Conservation (phyloP, 2,888 invertebrate genomes). For the Papilio protenor region DNA sequence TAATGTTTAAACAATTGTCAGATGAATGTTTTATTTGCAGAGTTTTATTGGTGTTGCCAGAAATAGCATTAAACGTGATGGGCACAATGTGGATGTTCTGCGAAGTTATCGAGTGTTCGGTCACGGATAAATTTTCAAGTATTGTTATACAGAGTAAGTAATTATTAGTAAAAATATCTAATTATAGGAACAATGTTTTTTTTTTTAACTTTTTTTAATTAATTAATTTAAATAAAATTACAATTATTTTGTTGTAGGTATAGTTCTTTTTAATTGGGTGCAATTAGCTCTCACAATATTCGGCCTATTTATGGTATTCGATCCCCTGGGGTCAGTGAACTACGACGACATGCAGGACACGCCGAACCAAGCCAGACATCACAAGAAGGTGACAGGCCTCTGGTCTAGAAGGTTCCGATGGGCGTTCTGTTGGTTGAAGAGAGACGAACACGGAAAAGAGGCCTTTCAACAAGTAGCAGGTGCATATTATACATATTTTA, state of each 20-base stretch:
- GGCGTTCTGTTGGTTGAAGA: slow-evolving; percentile 89
- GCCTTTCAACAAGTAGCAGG: slow-evolving; percentile 92
- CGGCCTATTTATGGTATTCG: slow-evolving; percentile 91
- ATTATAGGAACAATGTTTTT: not conserved
- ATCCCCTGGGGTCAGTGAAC: slow-evolving; percentile 89
- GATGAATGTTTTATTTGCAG: slow-evolving; percentile 74
- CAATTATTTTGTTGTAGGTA: slow-evolving; percentile 71
- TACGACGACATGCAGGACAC: slow-evolving; percentile 87
- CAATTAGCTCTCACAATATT: slow-evolving; percentile 89
- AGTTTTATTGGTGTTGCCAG: slow-evolving; percentile 89
- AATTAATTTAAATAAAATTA: not conserved
- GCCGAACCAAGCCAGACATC: slow-evolving; percentile 86
- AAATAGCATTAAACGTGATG: slow-evolving; percentile 90
- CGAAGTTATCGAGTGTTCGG: slow-evolving; percentile 87
- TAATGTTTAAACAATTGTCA: slow-evolving; percentile 23
- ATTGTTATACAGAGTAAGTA: slow-evolving; percentile 88
- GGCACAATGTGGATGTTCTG: slow-evolving; percentile 93
- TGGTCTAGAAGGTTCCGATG: slow-evolving; percentile 90
- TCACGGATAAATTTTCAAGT: slow-evolving; percentile 87
- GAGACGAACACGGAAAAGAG: slow-evolving; percentile 90
- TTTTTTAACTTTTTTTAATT: too few species aligned
- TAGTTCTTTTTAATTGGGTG: slow-evolving; percentile 93
- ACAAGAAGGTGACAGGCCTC: slow-evolving; percentile 88
- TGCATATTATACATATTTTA: slow-evolving; percentile 53
- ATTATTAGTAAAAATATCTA: not conserved